These are phyloP conservation scores for Probosciger aterrimus DNA, from an alignment of 2,113 vertebrate species.

Conservation along the genomic window DNA sequence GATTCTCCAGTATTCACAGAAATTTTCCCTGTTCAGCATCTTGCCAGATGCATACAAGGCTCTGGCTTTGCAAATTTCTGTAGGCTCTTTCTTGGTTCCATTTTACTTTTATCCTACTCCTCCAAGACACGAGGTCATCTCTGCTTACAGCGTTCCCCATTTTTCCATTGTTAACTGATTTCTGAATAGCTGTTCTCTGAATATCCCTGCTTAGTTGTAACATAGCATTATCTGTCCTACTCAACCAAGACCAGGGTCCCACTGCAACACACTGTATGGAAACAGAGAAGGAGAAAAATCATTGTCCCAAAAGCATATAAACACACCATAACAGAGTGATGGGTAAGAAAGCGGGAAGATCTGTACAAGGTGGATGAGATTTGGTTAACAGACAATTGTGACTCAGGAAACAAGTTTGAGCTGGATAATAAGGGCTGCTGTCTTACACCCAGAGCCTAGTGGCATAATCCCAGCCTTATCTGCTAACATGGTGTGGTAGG, in stretches of 20 bases:
- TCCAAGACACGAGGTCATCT: background rate
- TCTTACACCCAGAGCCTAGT: background rate
- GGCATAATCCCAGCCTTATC: background rate
- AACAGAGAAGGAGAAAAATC: background rate
- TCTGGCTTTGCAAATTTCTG: constrained; percentile 24
- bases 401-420: background rate
- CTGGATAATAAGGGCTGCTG: background rate
- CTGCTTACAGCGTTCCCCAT: background rate
- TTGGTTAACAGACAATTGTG: background rate
- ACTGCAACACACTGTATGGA: background rate
- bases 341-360: background rate
- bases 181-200: background rate
- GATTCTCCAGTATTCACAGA: constrained; percentile 42
- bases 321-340: background rate
- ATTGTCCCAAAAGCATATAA: background rate
- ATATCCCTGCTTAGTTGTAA: background rate
- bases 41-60: constrained; percentile 38
- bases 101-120: background rate
- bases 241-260: background rate
- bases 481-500: background rate
- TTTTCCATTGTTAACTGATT: background rate
- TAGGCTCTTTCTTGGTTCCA: background rate
- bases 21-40: constrained; percentile 37
- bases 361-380: background rate
- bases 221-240: background rate